A percentile compares a stretch with the other conserved stretches of the same genome.
Evolutionary conservation across 2,113 vertebrate genomes (phyloP).

Genomic region (Cathartes aura): DNA sequence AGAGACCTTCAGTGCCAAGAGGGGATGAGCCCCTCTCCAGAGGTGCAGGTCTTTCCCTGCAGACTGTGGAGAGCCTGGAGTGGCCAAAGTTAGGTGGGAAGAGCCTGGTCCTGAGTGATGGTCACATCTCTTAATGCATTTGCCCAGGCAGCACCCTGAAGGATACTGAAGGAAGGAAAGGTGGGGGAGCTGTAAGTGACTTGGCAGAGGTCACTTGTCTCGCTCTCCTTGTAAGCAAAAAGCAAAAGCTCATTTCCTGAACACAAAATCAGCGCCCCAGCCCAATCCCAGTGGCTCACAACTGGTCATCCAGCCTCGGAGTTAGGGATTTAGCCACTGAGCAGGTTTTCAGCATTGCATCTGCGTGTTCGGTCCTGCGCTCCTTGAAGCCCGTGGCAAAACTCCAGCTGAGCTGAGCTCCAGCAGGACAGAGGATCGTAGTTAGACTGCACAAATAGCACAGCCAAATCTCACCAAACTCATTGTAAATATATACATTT

Average conservation of each 20-base stretch:
- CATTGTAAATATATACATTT: background rate
- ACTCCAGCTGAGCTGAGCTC: background rate
- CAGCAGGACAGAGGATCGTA: rapidly evolving
- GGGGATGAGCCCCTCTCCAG: background rate
- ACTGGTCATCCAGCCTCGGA: rapidly evolving
- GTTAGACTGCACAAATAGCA: rapidly evolving
- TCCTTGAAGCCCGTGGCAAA: background rate
- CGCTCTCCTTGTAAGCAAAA: background rate
- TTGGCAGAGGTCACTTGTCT: background rate
- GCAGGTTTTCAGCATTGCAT: background rate
- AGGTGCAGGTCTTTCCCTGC: background rate
- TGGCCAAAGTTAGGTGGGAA: background rate
- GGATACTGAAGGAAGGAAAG: background rate
- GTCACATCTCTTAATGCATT: background rate
- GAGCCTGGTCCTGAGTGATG: rapidly evolving
- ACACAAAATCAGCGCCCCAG: background rate
- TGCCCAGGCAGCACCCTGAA: background rate
- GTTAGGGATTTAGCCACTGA: background rate
- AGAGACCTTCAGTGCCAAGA: background rate
- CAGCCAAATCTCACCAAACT: background rate
- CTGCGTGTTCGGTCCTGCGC: background rate
- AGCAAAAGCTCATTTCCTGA: background rate
- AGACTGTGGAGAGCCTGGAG: background rate
- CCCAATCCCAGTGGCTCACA: background rate
- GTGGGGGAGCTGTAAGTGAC: background rate